Conservation (phyloP, 1,140 invertebrate species). For the Drosophila kohkoa region DNA sequence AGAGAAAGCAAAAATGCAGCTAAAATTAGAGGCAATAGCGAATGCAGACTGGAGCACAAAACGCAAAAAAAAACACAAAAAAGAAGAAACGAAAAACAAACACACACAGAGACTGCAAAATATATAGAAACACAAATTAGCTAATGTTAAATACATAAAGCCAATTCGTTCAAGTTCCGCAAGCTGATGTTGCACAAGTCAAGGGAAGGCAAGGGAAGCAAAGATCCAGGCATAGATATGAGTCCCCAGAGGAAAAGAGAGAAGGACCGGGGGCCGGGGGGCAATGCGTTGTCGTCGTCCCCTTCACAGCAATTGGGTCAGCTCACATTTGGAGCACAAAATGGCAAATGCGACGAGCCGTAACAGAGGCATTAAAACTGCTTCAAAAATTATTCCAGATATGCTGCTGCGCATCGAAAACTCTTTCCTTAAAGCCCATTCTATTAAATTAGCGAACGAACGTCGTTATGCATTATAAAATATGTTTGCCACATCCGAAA, state of each 20-base stretch:
- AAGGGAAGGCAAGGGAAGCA: neutral
- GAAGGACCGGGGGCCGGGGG: constrained; percentile 2
- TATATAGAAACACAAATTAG: constrained; percentile 71
- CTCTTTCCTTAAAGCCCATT: constrained; percentile 28
- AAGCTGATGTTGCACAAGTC: constrained; percentile 3
- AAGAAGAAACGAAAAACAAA: neutral
- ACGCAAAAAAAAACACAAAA: no score
- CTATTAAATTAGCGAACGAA: constrained; percentile 25
- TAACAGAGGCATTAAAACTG: constrained; percentile 60
- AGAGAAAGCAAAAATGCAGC: constrained; percentile 23
- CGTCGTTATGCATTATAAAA: neutral
- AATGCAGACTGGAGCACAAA: neutral
- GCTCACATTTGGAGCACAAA: constrained; percentile 73
- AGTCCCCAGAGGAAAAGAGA: constrained; percentile 12
- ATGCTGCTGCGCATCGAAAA: constrained; percentile 4
- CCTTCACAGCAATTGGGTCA: constrained; percentile 70
- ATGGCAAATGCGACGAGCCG: constrained; percentile 65
- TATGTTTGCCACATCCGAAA: constrained; percentile 5
- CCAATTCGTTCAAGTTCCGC: constrained; percentile 62
- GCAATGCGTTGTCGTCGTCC: constrained; percentile 20
- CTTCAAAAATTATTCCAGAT: constrained; percentile 54
- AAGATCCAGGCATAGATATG: constrained; percentile 36
- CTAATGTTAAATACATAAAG: constrained; percentile 75
- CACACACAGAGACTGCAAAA: neutral
- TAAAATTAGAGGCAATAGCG: constrained; percentile 39